Base-by-base conservation (phyloP, 2,797 vertebrate genomes). In the Sparidentex hasta region DNA sequence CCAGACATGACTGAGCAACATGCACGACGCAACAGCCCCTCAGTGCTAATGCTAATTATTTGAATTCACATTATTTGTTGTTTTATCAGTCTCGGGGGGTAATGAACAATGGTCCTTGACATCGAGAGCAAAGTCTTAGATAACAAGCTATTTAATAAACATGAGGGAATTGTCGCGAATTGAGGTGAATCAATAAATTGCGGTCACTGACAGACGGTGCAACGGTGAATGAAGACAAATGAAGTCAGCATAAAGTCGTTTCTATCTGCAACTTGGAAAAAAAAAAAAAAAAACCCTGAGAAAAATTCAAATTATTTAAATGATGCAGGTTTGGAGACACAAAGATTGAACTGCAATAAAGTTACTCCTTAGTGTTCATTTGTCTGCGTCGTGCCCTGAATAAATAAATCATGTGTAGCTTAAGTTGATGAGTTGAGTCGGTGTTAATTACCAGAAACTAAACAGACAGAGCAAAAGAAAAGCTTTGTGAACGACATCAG, bases 71-170 rank as follows among this genome's bases (percentile, higher is more conserved):
- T 64, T n/a, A 54, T 44, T 76, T 76, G n/a, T 62, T 50, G 61
- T 71, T 14, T 38, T 75, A 54, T 58, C 38, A n/a, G 66, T 69
- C 59, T 64, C 25, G 33, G 7, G 0, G 11, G 69, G 65, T 72
- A 77, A 87, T 67, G 76, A 85, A 71, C 38, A 67, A 55, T 11
- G 48, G 44, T 70, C 78, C 65, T 70, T 76, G 79, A 80, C 79
- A 71, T 38, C 1, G 21, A 59, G 16, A 71, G 65, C 65, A 58
- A 62, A 48, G 65, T 65, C 68, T 57, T n/a, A 38, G 68, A 65
- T 75, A 83, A 83, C 54, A 33, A 76, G 58, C 76, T 74, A 16
- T 68, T 83, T 69, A 80, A 69, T 69, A 85, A 88, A 82, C 79
- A 87, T 77, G 65, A 61, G 9, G 33, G 62, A 65, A 43, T 11